phyloP scores from a whole-genome alignment of 2,888 invertebrate genomes.

The Agriopis aurantiaria region DNA sequence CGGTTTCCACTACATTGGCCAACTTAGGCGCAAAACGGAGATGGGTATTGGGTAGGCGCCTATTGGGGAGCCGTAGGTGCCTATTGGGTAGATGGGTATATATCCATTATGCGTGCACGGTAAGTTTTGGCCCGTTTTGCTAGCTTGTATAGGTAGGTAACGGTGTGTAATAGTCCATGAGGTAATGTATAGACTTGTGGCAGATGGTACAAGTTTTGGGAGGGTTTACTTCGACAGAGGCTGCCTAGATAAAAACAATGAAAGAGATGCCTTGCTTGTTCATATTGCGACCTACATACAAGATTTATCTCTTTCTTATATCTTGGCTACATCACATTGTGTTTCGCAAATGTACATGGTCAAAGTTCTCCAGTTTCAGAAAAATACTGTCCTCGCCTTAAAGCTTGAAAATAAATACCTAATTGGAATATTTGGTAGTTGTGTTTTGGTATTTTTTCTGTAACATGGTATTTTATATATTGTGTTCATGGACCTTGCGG shows the following conservation, averaged over 20 bases:
- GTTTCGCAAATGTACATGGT: too few species aligned
- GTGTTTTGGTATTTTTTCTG: too few species aligned
- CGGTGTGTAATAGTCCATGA: constrained; percentile 8
- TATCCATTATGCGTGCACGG: constrained; percentile 19
- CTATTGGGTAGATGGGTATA: constrained; percentile 2
- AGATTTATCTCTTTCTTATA: too few species aligned
- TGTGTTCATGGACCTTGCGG: too few species aligned
- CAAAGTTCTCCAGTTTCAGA: too few species aligned
- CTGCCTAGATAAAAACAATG: neutral
- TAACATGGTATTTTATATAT: too few species aligned
- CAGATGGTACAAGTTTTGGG: constrained; percentile 2
- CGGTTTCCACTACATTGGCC: constrained; percentile 38
- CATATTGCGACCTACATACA: neutral
- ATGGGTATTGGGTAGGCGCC: constrained; percentile 28
- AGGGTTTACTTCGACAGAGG: neutral
- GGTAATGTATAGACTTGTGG: constrained; percentile 5
- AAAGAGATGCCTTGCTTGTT: neutral
- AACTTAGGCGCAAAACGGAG: constrained; percentile 29
- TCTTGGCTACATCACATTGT: too few species aligned
- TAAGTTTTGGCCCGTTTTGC: neutral
- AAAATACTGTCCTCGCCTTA: too few species aligned
- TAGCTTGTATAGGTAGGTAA: constrained; percentile 8
- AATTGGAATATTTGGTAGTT: too few species aligned
- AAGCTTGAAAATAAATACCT: too few species aligned
- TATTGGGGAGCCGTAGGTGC: constrained; percentile 2